Evolutionary conservation across 2,888 invertebrate genomes (phyloP).

Genomic region (Erebia epiphron): DNA sequence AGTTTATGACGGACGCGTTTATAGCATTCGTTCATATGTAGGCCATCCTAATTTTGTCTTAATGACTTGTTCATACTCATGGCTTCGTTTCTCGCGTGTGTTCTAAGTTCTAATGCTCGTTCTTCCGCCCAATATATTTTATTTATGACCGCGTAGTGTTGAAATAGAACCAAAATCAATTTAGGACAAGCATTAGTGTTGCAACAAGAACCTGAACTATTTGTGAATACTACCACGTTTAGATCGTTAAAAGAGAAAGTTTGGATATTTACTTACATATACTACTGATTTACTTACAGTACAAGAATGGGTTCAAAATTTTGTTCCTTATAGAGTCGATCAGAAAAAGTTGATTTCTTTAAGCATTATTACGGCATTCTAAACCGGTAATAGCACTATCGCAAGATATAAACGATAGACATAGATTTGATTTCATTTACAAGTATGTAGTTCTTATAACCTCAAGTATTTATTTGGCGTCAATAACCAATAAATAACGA

Average conservation of each 20-base stretch:
- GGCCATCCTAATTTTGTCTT: conserved; percentile 44
- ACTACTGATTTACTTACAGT: background rate
- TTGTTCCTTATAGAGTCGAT: background rate
- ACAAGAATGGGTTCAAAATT: background rate
- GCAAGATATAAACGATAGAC: background rate
- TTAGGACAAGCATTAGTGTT: conserved; percentile 32
- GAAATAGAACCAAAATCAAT: conserved; percentile 36
- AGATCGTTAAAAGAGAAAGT: conserved; percentile 10
- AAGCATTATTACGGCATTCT: background rate
- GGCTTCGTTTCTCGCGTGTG: conserved; percentile 38
- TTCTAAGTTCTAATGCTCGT: conserved; percentile 32
- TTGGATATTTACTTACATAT: background rate
- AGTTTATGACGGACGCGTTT: conserved; percentile 34
- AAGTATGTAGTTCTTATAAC: background rate
- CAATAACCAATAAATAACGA: conserved; percentile 11
- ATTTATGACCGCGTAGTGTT: conserved; percentile 33
- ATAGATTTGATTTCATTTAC: background rate
- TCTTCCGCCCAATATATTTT: conserved; percentile 39
- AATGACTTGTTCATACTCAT: conserved; percentile 43
- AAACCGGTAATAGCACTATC: background rate
- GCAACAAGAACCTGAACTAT: conserved; percentile 20
- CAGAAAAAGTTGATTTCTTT: background rate
- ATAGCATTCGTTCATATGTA: conserved; percentile 37
- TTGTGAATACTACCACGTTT: conserved; percentile 10
- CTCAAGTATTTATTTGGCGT: conserved; percentile 9